phyloP scores from a whole-genome alignment of 1,140 invertebrate genomes.

The Phthorimaea operculella region DNA sequence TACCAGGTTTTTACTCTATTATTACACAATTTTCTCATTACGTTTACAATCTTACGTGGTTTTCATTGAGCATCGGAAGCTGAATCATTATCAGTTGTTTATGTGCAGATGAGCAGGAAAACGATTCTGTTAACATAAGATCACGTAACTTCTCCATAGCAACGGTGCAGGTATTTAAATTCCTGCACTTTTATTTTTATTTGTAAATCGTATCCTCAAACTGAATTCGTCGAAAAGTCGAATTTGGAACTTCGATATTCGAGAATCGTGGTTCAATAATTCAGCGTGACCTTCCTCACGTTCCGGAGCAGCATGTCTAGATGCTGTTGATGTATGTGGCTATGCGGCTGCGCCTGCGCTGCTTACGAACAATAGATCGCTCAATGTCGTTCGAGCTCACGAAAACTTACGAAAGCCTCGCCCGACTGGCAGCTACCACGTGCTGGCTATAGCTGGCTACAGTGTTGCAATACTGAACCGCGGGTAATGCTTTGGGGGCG shows the following conservation, averaged over 20 bases:
- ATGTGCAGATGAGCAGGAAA: too few relatives aligned
- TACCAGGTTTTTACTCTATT: too few relatives aligned
- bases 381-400: constrained; percentile 44
- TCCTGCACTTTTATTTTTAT: too few relatives aligned
- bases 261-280: constrained; percentile 27
- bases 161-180: too few relatives aligned
- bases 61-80: not conserved
- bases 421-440: constrained; percentile 7
- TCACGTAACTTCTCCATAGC: not conserved
- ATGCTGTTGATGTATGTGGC: not conserved
- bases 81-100: too few relatives aligned
- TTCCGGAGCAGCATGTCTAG: constrained; percentile 23
- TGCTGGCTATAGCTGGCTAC: constrained; percentile 6
- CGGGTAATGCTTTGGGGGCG: not conserved
- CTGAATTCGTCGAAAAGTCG: constrained; percentile 8
- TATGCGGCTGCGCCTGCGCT: constrained; percentile 9
- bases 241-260: constrained; percentile 17
- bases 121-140: too few relatives aligned
- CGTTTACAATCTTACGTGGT: constrained; percentile 8
- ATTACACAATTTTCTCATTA: too few relatives aligned
- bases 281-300: constrained; percentile 43
- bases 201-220: too few relatives aligned
- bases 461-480: constrained; percentile 14
- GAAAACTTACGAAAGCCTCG: constrained; percentile 50
- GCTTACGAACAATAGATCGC: constrained; percentile 41